Evolutionary conservation across 2,797 vertebrate species (phyloP).

Genomic region (Danio aesculapii): DNA sequence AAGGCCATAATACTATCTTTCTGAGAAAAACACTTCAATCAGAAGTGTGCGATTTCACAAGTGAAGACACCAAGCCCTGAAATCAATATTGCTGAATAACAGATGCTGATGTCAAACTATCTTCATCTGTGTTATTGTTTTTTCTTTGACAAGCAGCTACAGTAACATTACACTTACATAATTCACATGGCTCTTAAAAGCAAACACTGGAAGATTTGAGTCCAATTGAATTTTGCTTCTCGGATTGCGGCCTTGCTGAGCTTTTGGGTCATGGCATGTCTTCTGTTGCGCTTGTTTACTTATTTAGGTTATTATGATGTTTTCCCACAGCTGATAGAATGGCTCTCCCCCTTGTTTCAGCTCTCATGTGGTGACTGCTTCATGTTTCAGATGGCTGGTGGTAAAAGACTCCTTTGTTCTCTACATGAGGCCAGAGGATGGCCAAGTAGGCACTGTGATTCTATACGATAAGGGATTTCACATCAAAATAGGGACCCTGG

Average conservation of each 20-base stretch:
- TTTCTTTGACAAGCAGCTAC: slow-evolving; percentile 57
- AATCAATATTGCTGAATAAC: slow-evolving; percentile 62
- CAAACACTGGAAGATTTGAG: slow-evolving; percentile 55
- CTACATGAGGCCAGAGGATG: slow-evolving; percentile 73
- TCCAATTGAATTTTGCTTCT: slow-evolving; percentile 53
- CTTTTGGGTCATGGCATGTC: slow-evolving; percentile 41
- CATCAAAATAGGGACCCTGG: slow-evolving; percentile 74
- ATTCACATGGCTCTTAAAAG: slow-evolving; percentile 62
- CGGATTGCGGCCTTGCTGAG: slow-evolving; percentile 52
- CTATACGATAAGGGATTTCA: slow-evolving; percentile 76
- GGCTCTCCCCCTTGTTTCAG: slow-evolving; percentile 49
- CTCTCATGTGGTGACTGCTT: slow-evolving; percentile 57
- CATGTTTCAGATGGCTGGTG: slow-evolving; percentile 69
- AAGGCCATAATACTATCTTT: slow-evolving; percentile 29
- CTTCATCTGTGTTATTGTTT: slow-evolving; percentile 59
- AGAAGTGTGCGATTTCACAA: slow-evolving; percentile 44
- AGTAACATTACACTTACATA: slow-evolving; percentile 60
- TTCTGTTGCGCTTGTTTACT: slow-evolving; percentile 58
- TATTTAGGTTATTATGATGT: slow-evolving; percentile 63
- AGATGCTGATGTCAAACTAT: slow-evolving; percentile 52
- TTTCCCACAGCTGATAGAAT: slow-evolving; percentile 52
- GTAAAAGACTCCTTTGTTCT: slow-evolving; percentile 77
- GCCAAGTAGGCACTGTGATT: slow-evolving; percentile 70
- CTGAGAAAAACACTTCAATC: slow-evolving; percentile 50
- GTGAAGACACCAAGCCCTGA: slow-evolving; percentile 54